Conservation (phyloP, 1,140 invertebrate genomes). For the Ridgeia piscesae region DNA sequence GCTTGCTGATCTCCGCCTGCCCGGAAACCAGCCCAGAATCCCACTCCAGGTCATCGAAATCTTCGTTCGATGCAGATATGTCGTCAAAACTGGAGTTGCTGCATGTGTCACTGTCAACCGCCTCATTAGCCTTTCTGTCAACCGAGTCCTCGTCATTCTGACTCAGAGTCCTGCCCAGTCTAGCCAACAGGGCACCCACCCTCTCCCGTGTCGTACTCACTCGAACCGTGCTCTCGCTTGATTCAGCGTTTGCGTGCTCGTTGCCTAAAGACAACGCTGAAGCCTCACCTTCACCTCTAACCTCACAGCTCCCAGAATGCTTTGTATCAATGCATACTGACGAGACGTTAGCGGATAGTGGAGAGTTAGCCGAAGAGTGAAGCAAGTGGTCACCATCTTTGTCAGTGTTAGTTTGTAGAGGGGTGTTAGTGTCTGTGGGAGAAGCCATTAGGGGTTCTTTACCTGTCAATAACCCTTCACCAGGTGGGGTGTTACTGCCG, state of each 20-base stretch:
- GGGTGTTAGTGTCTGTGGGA: background rate
- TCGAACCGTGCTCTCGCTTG: background rate
- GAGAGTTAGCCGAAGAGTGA: background rate
- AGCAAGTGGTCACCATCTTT: background rate
- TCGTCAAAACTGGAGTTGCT: background rate
- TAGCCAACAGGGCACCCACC: conserved; percentile 1
- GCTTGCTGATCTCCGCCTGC: background rate
- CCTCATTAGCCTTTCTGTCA: background rate
- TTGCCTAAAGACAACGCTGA: background rate
- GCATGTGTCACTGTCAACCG: background rate
- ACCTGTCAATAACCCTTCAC: background rate
- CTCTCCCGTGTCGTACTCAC: background rate
- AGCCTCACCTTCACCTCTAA: background rate
- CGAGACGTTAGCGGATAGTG: background rate
- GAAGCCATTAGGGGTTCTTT: background rate
- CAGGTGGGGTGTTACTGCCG: background rate
- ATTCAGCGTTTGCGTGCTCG: background rate
- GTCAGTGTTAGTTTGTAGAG: background rate
- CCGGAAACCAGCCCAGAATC: background rate
- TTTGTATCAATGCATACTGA: background rate
- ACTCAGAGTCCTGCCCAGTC: background rate
- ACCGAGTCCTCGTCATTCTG: background rate
- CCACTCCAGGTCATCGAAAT: background rate
- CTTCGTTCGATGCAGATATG: background rate
- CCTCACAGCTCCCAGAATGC: background rate